phyloP scores from a whole-genome alignment of 2,113 vertebrate species.

The Zingel zingel region DNA sequence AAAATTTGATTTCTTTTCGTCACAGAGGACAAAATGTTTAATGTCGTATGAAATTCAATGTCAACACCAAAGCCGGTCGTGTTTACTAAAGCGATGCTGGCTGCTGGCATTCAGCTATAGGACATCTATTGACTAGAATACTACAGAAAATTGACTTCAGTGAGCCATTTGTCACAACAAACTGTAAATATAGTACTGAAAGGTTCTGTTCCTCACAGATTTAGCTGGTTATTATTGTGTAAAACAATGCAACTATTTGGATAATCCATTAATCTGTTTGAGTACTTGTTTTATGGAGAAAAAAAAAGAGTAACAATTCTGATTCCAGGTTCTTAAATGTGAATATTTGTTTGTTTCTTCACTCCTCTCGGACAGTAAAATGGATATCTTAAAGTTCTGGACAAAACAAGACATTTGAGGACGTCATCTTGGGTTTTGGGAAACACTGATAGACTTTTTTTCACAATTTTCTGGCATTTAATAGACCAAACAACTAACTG shows the following conservation, averaged over 20 bases:
- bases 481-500: too few species aligned
- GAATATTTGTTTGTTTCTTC: too few species aligned
- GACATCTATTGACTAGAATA: constrained; percentile 30
- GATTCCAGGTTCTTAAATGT: too few species aligned
- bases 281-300: too few species aligned
- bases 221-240: not conserved
- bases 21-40: constrained; percentile 69
- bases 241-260: not conserved
- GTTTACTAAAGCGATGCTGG: constrained; percentile 34
- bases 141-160: constrained; percentile 37
- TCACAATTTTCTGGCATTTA: too few species aligned
- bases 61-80: constrained; percentile 40
- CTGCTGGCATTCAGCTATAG: constrained; percentile 46
- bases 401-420: too few species aligned
- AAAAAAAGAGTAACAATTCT: too few species aligned
- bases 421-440: too few species aligned
- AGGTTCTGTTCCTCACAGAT: not conserved
- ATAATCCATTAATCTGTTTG: too few species aligned
- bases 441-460: too few species aligned
- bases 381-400: too few species aligned
- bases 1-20: constrained; percentile 40
- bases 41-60: constrained; percentile 75
- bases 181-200: not conserved
- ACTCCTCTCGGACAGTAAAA: too few species aligned
- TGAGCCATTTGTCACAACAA: constrained; percentile 9